Percentiles rank a stretch among this genome's conserved stretches.
Conservation (phyloP, 1,140 invertebrate genomes). For the Drosophila bocqueti region DNA sequence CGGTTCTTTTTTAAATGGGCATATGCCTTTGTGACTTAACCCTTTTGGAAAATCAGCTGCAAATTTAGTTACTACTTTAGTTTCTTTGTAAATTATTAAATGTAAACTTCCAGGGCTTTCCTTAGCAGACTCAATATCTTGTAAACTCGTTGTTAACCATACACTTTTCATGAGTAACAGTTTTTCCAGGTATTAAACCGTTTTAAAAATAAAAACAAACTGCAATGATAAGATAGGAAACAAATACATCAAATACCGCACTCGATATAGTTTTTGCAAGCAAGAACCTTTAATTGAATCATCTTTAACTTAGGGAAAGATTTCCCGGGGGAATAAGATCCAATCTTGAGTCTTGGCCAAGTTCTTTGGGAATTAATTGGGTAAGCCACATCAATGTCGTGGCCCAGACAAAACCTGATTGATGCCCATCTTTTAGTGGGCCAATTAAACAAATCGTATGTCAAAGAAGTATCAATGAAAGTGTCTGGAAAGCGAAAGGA, state of each 20-base stretch:
- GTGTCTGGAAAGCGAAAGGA: constrained; percentile 16
- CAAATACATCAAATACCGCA: not conserved
- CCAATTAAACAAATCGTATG: constrained; percentile 82
- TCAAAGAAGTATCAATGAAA: constrained; percentile 56
- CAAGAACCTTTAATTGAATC: constrained; percentile 4
- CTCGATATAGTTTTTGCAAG: not conserved
- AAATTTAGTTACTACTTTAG: not conserved
- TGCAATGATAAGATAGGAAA: constrained; percentile 25
- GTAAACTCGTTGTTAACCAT: not conserved
- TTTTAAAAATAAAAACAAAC: not conserved
- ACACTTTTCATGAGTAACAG: not conserved
- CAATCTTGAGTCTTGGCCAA: constrained; percentile 16
- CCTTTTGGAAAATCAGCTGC: not conserved
- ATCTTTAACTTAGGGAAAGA: constrained; percentile 14
- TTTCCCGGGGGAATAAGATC: constrained; percentile 1
- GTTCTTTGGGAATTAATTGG: constrained; percentile 54
- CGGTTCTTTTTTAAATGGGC: too few species aligned
- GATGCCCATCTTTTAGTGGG: constrained; percentile 74
- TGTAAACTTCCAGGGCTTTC: too few species aligned
- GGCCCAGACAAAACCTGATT: constrained; percentile 54
- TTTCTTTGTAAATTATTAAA: not conserved
- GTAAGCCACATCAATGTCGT: constrained; percentile 40
- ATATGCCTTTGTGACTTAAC: not conserved
- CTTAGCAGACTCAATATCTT: not conserved
- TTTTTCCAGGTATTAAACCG: constrained; percentile 5